phyloP scores from a whole-genome alignment of 2,113 vertebrate genomes.

The Eubucco bourcierii region DNA sequence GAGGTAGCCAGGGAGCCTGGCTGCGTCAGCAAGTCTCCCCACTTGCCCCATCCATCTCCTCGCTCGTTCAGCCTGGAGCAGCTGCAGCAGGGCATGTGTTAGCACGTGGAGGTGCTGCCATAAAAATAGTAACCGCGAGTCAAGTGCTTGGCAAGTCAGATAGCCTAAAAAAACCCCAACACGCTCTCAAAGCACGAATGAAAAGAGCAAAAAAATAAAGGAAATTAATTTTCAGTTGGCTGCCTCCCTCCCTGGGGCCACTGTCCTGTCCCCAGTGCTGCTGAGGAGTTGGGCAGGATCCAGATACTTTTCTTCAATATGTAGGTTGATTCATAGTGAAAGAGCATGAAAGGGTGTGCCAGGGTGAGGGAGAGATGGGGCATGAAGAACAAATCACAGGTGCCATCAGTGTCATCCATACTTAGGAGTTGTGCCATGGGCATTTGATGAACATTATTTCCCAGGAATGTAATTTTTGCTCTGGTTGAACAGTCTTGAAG shows the following conservation, averaged over 20 bases:
- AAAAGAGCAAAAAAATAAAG: not conserved
- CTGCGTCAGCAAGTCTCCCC: not conserved
- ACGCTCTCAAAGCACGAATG: rapidly evolving
- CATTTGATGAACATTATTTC: not conserved
- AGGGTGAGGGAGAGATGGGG: not conserved
- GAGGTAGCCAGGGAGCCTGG: not conserved
- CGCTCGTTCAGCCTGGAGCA: constrained; percentile 9
- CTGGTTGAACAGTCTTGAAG: not conserved
- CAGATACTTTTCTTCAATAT: not conserved
- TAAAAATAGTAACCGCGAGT: not conserved
- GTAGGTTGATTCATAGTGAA: not conserved
- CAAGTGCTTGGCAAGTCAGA: not conserved
- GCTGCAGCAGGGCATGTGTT: not conserved
- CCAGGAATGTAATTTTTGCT: not conserved
- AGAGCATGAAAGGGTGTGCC: not conserved
- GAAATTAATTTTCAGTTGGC: not conserved
- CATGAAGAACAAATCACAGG: not conserved
- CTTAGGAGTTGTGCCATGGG: not conserved
- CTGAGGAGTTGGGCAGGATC: rapidly evolving
- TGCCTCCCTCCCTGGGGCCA: not conserved
- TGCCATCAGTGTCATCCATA: not conserved
- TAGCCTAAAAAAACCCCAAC: not conserved
- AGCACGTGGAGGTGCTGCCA: constrained; percentile 3
- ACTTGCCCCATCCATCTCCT: not conserved
- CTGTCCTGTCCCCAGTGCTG: not conserved